These are phyloP conservation scores for Phalacrocorax carbo DNA, from an alignment of 2,113 vertebrate genomes.

Conservation along the genomic window DNA sequence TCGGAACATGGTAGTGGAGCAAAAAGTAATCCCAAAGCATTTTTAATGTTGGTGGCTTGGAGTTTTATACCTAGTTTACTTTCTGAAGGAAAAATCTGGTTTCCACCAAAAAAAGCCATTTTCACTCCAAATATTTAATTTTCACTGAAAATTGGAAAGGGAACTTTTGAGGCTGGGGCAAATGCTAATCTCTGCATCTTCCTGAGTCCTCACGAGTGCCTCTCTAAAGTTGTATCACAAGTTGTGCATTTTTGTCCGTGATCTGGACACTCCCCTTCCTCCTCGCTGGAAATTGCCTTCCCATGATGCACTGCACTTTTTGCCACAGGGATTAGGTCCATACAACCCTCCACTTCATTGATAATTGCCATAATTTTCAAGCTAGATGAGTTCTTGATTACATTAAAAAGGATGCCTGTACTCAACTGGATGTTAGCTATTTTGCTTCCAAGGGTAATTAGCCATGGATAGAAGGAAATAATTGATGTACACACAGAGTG, in stretches of 20 bases:
- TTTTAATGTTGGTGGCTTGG: neutral
- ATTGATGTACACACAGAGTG: slow-evolving; percentile 25
- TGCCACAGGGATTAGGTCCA: neutral
- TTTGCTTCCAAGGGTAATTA: slow-evolving; percentile 58
- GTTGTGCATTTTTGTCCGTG: neutral
- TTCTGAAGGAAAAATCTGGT: neutral
- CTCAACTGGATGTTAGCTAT: slow-evolving; percentile 24
- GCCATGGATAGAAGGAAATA: slow-evolving; percentile 30
- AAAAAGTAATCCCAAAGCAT: neutral
- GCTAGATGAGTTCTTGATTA: slow-evolving; percentile 43
- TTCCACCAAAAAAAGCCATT: neutral
- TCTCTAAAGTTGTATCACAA: neutral
- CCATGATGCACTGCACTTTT: neutral
- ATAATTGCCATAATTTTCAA: slow-evolving; percentile 41
- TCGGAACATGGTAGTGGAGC: neutral
- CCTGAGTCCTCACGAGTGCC: neutral
- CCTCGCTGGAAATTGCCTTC: neutral
- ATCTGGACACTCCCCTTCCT: neutral
- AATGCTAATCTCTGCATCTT: neutral
- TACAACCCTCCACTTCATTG: slow-evolving; percentile 24
- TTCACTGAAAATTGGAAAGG: neutral
- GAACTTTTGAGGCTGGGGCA: neutral
- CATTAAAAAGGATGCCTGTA: slow-evolving; percentile 34
- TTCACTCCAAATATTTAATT: neutral
- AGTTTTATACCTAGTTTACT: neutral